Conservation (phyloP, 1,140 invertebrate species). For the Chironomus tepperi region DNA sequence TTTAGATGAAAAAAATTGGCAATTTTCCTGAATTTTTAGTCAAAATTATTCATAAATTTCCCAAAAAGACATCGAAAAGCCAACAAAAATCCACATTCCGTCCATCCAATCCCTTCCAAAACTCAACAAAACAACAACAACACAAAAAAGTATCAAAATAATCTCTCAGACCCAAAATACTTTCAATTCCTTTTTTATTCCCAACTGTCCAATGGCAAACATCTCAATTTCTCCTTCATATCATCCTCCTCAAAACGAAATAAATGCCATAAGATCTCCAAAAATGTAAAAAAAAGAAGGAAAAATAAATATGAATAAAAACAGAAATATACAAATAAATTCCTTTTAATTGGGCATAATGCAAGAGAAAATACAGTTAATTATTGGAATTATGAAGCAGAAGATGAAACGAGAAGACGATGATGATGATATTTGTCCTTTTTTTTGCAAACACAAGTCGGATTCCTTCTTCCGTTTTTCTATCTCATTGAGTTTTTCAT, state of each 20-base stretch:
- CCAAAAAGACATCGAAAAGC: no score
- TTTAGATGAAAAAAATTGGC: no score
- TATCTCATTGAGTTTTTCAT: not conserved
- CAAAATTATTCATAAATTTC: no score
- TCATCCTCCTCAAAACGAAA: not conserved
- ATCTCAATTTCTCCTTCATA: not conserved
- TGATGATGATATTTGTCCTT: conserved; percentile 7
- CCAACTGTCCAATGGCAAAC: conserved; percentile 2
- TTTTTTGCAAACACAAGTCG: not conserved
- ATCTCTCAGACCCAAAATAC: not conserved
- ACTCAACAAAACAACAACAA: no score
- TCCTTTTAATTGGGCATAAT: conserved; percentile 13
- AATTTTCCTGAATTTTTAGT: no score
- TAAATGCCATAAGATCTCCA: not conserved
- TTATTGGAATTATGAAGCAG: conserved; percentile 13
- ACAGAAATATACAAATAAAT: not conserved
- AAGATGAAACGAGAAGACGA: not conserved
- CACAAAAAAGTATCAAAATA: no score
- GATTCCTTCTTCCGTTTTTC: not conserved
- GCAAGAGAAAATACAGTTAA: conserved; percentile 7
- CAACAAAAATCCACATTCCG: no score
- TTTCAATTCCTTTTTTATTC: not conserved
- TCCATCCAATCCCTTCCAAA: no score
- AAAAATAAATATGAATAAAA: not conserved
- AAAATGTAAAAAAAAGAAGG: not conserved